phyloP scores from a whole-genome alignment of 2,113 vertebrate genomes.

The Amphiprion ocellaris region DNA sequence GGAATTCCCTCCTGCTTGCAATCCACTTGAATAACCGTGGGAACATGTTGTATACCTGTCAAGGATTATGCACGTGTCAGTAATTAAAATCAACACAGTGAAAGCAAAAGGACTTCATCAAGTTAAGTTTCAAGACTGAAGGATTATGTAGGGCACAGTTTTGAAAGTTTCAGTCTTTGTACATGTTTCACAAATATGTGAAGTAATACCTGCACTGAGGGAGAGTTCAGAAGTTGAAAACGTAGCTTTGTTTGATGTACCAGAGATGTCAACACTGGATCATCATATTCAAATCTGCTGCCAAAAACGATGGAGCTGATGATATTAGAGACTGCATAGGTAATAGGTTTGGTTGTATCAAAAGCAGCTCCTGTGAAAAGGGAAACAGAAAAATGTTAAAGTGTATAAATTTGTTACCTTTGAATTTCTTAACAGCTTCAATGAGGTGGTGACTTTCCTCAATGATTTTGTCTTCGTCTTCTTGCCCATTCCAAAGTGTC shows the following conservation, averaged over 20 bases:
- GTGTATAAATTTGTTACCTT: conserved; percentile 22
- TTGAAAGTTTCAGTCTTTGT: neutral
- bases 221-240: neutral
- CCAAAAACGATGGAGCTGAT: conserved; percentile 69
- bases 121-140: no score
- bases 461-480: conserved; percentile 68
- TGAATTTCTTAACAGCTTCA: conserved; percentile 31
- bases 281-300: conserved; percentile 65
- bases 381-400: neutral
- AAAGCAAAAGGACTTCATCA: no score
- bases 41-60: conserved; percentile 60
- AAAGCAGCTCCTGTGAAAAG: conserved; percentile 12
- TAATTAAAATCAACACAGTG: neutral
- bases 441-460: conserved; percentile 54
- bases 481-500: conserved; percentile 74
- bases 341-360: neutral
- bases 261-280: conserved; percentile 48
- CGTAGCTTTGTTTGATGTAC: neutral
- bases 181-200: neutral
- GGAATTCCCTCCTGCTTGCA: neutral
- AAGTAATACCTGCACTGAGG: conserved; percentile 32
- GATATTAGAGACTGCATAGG: conserved; percentile 44
- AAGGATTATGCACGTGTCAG: neutral
- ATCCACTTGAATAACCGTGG: conserved; percentile 33
- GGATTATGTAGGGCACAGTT: no score